phyloP scores from a whole-genome alignment of 2,888 invertebrate species.

The Pecten maximus region DNA sequence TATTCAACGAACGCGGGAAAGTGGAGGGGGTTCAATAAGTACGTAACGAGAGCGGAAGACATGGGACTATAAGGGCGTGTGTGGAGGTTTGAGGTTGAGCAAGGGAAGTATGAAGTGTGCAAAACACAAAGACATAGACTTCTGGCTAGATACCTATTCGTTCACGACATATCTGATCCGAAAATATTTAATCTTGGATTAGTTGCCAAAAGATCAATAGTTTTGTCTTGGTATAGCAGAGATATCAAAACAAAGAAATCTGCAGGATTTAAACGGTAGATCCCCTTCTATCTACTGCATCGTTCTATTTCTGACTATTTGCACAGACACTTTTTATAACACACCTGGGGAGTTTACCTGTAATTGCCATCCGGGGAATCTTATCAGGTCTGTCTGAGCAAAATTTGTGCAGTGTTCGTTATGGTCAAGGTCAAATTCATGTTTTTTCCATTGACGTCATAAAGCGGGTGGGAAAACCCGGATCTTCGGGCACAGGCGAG shows the following conservation, averaged over 20 bases:
- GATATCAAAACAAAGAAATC: background rate
- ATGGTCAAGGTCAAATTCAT: background rate
- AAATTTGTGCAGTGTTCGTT: background rate
- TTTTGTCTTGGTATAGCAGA: no score
- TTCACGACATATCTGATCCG: background rate
- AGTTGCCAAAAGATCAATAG: background rate
- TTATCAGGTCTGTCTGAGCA: no score
- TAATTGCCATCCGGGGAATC: no score
- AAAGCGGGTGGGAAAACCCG: background rate
- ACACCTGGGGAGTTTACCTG: background rate
- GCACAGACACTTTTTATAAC: background rate
- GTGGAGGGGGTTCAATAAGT: background rate
- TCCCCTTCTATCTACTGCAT: background rate
- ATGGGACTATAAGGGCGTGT: background rate
- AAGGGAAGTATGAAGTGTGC: background rate
- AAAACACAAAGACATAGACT: no score
- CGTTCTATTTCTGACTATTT: background rate
- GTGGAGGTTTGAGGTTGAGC: background rate
- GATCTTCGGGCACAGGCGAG: background rate
- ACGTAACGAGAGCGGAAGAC: no score
- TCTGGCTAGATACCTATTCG: no score
- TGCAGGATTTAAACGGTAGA: background rate
- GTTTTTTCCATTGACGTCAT: background rate
- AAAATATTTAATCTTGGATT: background rate
- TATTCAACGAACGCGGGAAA: background rate